phyloP scores from a whole-genome alignment of 1,140 invertebrate species.

The Trachymyrmex septentrionalis region DNA sequence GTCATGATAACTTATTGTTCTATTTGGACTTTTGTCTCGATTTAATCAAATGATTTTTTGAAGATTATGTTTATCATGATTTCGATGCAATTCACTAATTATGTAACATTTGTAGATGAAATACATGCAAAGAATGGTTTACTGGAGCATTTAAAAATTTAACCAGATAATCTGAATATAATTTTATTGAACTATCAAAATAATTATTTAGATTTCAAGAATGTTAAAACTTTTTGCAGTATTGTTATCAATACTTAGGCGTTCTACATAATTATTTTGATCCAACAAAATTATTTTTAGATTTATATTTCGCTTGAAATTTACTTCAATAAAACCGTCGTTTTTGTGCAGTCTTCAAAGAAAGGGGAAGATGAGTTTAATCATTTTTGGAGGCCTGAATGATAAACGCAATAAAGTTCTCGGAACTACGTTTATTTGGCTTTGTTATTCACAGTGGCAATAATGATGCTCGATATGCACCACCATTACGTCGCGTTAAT shows the following conservation, averaged over 20 bases:
- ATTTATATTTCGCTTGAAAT: no score
- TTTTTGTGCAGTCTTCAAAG: background rate
- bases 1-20: no score
- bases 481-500: slow-evolving; percentile 40
- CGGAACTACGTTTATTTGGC: slow-evolving; percentile 74
- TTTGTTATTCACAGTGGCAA: slow-evolving; percentile 45
- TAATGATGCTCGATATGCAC: slow-evolving; percentile 38
- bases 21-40: background rate
- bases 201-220: no score
- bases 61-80: background rate
- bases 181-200: no score
- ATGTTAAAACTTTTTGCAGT: no score
- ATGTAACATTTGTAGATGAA: background rate
- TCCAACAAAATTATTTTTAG: no score
- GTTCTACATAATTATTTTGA: no score
- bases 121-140: no score
- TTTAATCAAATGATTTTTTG: background rate
- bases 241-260: no score
- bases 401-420: slow-evolving; percentile 16
- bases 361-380: background rate
- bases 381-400: background rate
- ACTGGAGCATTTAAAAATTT: no score
- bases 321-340: background rate
- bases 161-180: no score
- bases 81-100: background rate